A percentile compares a stretch with the other conserved stretches of the same genome.
phyloP scores from a whole-genome alignment of 2,113 vertebrate species.

The Laterallus jamaicensis region DNA sequence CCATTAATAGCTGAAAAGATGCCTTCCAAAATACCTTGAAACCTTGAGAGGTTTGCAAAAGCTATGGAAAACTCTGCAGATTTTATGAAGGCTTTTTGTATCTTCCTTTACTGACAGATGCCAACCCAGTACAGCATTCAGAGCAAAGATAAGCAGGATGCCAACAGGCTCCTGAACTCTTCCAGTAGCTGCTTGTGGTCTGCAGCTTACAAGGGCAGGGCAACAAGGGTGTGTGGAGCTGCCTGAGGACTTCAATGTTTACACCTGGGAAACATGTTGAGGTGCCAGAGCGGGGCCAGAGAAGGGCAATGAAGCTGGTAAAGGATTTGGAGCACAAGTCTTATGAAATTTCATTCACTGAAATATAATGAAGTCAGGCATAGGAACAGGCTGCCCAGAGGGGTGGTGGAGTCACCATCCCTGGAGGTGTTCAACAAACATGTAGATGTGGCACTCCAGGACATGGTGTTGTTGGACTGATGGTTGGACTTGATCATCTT shows the following conservation, averaged over 20 bases:
- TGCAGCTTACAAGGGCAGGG: not conserved
- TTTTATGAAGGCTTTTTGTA: not conserved
- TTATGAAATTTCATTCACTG: no score
- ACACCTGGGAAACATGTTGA: not conserved
- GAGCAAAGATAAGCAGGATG: not conserved
- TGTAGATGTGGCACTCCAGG: no score
- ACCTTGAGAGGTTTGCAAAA: not conserved
- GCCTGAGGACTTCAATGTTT: not conserved
- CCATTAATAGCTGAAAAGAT: not conserved
- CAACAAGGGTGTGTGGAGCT: rapidly evolving
- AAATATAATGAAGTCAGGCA: no score
- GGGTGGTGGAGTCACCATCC: no score
- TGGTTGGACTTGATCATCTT: no score
- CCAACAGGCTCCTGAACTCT: not conserved
- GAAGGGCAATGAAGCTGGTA: no score
- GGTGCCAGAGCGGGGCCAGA: no score
- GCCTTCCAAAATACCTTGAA: not conserved
- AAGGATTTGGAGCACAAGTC: no score
- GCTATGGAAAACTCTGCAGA: not conserved
- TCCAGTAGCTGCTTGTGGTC: not conserved
- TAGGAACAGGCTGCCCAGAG: no score
- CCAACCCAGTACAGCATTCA: not conserved
- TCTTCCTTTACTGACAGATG: not conserved
- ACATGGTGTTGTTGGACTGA: no score
- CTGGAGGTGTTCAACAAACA: no score